A percentile compares a stretch with the other conserved stretches of the same genome.
Evolutionary conservation across 2,888 invertebrate genomes (phyloP).

Genomic region (Protodeltote pygarga): DNA sequence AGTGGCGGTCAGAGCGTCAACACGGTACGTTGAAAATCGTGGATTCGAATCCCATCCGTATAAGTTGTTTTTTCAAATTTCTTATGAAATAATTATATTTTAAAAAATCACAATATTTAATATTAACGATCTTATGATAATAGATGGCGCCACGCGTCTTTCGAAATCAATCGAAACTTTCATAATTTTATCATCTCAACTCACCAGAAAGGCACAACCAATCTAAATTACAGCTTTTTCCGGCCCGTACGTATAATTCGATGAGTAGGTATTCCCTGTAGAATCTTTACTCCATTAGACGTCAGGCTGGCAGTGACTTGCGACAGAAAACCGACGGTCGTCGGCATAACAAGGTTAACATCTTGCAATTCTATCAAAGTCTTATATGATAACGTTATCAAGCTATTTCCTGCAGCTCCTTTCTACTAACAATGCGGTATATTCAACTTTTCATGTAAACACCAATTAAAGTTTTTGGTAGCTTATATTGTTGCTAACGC

Average conservation of each 20-base stretch:
- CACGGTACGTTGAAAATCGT: no score
- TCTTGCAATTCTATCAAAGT: conserved; percentile 74
- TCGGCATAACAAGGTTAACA: conserved; percentile 74
- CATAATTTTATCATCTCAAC: background rate
- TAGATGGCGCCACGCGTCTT: no score
- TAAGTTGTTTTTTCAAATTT: no score
- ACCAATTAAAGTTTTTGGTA: conserved; percentile 49
- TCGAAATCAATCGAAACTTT: no score
- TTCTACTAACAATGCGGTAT: conserved; percentile 42
- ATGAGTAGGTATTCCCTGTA: conserved; percentile 36
- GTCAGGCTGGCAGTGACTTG: conserved; percentile 57
- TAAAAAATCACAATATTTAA: no score
- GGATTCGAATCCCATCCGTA: no score
- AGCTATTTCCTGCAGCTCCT: conserved; percentile 49
- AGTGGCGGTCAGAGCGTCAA: no score
- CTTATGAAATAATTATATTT: no score
- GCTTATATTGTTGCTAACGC: conserved; percentile 13
- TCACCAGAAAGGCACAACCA: background rate
- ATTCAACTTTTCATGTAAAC: conserved; percentile 51
- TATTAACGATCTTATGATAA: no score
- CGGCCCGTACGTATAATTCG: conserved; percentile 3
- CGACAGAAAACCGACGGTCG: conserved; percentile 66
- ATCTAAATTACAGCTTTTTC: conserved; percentile 4
- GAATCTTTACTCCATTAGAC: conserved; percentile 66
- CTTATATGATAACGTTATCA: conserved; percentile 68